A percentile compares a stretch with the other conserved stretches of the same genome.
These are phyloP conservation scores for Magallana angulata DNA, from an alignment of 1,140 invertebrate species.

Conservation along the genomic window DNA sequence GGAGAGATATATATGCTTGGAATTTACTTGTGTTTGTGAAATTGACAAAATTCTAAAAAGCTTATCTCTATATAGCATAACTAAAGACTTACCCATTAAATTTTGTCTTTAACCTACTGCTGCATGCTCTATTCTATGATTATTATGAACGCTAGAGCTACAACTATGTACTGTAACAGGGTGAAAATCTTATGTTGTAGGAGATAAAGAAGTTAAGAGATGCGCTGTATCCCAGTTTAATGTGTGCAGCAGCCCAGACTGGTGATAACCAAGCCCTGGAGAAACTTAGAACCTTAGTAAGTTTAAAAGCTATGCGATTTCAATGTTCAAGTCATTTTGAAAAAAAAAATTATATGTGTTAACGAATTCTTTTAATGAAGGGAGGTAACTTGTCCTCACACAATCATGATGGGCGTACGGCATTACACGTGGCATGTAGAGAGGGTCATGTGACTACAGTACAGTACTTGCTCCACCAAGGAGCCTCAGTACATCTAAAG, in stretches of 20 bases:
- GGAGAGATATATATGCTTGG: too few species aligned
- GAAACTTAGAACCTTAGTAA: slow-evolving; percentile 56
- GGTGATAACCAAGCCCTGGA: slow-evolving; percentile 82
- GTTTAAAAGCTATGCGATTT: not conserved
- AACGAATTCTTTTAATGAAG: slow-evolving; percentile 51
- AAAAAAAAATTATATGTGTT: not conserved
- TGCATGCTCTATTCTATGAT: not conserved
- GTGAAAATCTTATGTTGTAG: slow-evolving; percentile 54
- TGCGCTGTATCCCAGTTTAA: slow-evolving; percentile 88
- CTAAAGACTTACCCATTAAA: too few species aligned
- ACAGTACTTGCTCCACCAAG: slow-evolving; percentile 87
- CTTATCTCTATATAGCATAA: too few species aligned
- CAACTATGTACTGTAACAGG: not conserved
- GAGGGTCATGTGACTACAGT: slow-evolving; percentile 87
- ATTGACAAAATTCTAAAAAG: too few species aligned
- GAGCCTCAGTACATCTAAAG: slow-evolving; percentile 90
- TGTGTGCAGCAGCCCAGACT: slow-evolving; percentile 86
- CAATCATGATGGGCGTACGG: slow-evolving; percentile 90
- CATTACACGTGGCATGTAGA: slow-evolving; percentile 89
- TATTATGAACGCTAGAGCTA: not conserved
- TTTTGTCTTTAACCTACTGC: too few species aligned
- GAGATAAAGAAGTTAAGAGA: slow-evolving; percentile 86
- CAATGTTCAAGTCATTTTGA: too few species aligned
- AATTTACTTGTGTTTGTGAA: too few species aligned
- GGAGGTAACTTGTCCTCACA: slow-evolving; percentile 84